Evolutionary conservation across 1,140 invertebrate species (phyloP).

Genomic region (Asobara japonica): DNA sequence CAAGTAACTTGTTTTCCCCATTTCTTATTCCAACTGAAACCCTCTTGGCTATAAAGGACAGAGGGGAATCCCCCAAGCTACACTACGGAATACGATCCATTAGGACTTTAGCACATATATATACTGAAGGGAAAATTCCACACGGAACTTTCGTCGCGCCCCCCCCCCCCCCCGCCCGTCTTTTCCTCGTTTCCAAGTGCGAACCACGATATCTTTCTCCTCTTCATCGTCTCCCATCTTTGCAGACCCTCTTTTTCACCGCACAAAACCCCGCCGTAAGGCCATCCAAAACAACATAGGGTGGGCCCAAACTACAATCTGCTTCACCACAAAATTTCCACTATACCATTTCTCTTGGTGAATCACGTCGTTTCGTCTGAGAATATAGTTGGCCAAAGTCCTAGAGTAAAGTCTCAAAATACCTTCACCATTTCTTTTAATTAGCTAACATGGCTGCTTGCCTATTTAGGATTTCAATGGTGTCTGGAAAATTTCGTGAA

Average conservation of each 20-base stretch:
- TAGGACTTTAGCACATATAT: conserved; percentile 56
- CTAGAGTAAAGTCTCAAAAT: not conserved
- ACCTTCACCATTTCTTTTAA: not conserved
- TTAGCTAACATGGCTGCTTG: not conserved
- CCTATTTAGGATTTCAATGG: conserved; percentile 4
- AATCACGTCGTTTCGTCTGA: conserved; percentile 9
- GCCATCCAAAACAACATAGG: not conserved
- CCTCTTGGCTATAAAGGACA: conserved; percentile 48
- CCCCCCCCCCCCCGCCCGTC: no score
- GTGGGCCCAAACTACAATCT: not conserved
- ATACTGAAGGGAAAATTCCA: conserved; percentile 52
- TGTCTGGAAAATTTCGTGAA: not conserved
- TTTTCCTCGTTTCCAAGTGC: conserved; percentile 49
- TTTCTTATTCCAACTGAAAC: conserved; percentile 39
- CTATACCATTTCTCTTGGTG: not conserved
- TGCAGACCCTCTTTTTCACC: conserved; percentile 10
- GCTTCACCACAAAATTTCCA: conserved; percentile 4
- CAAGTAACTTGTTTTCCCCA: conserved; percentile 18
- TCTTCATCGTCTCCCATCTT: conserved; percentile 31
- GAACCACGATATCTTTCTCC: conserved; percentile 18
- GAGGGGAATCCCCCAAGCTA: conserved; percentile 8
- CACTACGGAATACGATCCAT: conserved; percentile 54
- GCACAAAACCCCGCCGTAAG: not conserved
- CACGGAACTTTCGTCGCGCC: conserved; percentile 51
- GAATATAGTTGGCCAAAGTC: not conserved